A percentile compares a stretch with the other conserved stretches of the same genome.
These are phyloP conservation scores for Diplosoma virens DNA, from an alignment of 23 tunicate species.

Conservation along the genomic window DNA sequence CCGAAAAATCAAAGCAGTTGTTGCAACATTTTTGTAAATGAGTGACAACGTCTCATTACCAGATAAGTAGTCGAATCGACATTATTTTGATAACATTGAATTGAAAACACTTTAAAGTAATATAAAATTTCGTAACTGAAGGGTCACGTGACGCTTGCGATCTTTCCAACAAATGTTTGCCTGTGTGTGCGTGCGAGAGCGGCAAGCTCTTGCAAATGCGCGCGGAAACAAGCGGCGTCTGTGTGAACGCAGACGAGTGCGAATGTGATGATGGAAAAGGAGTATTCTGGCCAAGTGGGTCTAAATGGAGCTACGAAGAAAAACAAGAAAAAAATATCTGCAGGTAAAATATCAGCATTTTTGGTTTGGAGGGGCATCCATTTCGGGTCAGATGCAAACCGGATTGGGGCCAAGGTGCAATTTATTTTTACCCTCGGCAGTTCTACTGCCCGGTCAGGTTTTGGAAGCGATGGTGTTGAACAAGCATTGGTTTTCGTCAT, in stretches of 20 bases:
- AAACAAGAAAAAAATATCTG: neutral
- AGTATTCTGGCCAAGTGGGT: slow-evolving; percentile 6
- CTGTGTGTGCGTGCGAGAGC: slow-evolving; percentile 48
- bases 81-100: too few relatives aligned
- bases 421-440: too few relatives aligned
- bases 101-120: neutral
- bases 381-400: too few relatives aligned
- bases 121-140: neutral
- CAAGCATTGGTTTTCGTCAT: too few relatives aligned
- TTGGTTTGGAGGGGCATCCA: too few relatives aligned
- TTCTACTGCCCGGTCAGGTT: too few relatives aligned
- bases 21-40: too few relatives aligned
- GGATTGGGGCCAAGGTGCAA: too few relatives aligned
- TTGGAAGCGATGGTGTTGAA: too few relatives aligned
- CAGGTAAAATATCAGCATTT: slow-evolving; percentile 10
- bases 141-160: slow-evolving; percentile 19
- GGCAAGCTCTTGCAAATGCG: slow-evolving; percentile 30
- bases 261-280: slow-evolving; percentile 47
- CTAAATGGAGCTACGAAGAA: slow-evolving; percentile 25
- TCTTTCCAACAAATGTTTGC: slow-evolving; percentile 1
- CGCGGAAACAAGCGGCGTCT: slow-evolving; percentile 12
- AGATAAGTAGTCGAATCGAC: too few relatives aligned
- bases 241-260: slow-evolving; percentile 45
- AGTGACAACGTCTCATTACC: too few relatives aligned
- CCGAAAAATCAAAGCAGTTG: too few relatives aligned